These are phyloP conservation scores for Hoplias malabaricus DNA, from an alignment of 2,113 vertebrate species.

Conservation along the genomic window DNA sequence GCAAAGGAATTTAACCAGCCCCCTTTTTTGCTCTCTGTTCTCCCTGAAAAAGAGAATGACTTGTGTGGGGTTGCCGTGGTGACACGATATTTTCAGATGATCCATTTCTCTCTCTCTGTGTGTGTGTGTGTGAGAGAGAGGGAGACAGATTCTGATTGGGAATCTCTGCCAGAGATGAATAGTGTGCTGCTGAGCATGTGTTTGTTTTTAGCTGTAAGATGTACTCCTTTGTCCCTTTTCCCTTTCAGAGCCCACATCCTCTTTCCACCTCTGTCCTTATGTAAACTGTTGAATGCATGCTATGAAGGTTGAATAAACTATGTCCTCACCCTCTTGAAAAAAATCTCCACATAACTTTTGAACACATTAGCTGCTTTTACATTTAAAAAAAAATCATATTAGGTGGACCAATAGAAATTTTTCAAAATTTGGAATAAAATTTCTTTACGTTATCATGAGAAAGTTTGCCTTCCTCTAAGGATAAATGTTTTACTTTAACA, in stretches of 20 bases:
- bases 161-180: background rate
- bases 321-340: too few relatives aligned
- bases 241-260: conserved; percentile 67
- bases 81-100: conserved; percentile 50
- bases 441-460: too few relatives aligned
- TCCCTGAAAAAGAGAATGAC: background rate
- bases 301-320: background rate
- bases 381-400: too few relatives aligned
- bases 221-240: conserved; percentile 57
- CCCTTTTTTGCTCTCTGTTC: background rate
- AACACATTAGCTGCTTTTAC: too few relatives aligned
- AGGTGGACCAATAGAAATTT: too few relatives aligned
- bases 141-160: background rate
- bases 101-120: conserved; percentile 40
- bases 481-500: too few relatives aligned
- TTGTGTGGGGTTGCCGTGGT: conserved; percentile 61
- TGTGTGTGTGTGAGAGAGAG: conserved; percentile 1
- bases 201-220: background rate
- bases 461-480: too few relatives aligned
- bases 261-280: conserved; percentile 18
- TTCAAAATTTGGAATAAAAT: too few relatives aligned
- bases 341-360: too few relatives aligned
- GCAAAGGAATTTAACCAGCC: background rate
- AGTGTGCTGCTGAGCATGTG: background rate
- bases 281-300: conserved; percentile 29